Evolutionary conservation across 1,140 invertebrate genomes (phyloP).

Genomic region (Aporrectodea caliginosa): DNA sequence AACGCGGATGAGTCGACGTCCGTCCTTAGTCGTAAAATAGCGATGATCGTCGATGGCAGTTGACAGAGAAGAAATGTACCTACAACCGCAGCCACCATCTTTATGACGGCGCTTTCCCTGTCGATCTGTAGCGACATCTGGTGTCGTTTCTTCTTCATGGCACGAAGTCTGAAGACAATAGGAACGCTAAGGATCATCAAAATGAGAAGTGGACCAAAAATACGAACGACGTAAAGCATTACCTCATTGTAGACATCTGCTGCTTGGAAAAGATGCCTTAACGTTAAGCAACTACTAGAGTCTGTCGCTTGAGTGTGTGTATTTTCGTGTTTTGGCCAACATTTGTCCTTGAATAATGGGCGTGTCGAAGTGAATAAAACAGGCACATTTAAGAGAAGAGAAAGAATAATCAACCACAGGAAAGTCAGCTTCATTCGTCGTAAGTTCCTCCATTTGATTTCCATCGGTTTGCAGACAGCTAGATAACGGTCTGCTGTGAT

Average conservation of each 20-base stretch:
- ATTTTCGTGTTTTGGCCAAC: background rate
- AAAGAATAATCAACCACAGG: background rate
- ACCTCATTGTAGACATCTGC: background rate
- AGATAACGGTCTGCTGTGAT: background rate
- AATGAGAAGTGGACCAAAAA: background rate
- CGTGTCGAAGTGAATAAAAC: background rate
- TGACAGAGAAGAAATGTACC: constrained; percentile 26
- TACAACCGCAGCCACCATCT: constrained; percentile 27
- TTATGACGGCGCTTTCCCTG: constrained; percentile 41
- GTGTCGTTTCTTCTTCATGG: background rate
- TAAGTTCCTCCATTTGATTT: background rate
- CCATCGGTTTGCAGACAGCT: background rate
- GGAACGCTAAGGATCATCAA: background rate
- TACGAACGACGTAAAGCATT: background rate
- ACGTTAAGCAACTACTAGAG: background rate
- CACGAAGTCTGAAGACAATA: background rate
- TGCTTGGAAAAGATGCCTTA: too few species aligned
- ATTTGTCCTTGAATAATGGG: background rate
- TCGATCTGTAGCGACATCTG: constrained; percentile 36
- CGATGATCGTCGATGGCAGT: too few species aligned
- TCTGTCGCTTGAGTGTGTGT: background rate
- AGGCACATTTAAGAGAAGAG: background rate
- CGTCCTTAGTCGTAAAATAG: too few species aligned
- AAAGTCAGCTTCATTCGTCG: background rate
- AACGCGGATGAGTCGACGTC: too few species aligned